Conservation (phyloP, 2,888 invertebrate genomes). For the Luperina nickerlii region DNA sequence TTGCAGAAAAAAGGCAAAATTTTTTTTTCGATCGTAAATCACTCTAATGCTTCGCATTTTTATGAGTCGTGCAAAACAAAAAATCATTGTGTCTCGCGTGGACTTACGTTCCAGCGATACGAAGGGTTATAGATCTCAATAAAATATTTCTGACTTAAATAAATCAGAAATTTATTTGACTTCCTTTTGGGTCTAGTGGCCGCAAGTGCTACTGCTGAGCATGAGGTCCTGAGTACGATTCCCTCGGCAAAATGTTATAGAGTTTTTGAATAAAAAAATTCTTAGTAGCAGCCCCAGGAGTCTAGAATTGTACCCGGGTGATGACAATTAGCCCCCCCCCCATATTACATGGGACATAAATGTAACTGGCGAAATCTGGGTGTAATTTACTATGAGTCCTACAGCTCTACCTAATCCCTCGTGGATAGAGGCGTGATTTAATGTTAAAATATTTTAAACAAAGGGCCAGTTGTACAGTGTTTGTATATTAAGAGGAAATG, state of each 20-base stretch:
- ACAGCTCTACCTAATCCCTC: not conserved
- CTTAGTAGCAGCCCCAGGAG: not conserved
- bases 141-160: no score
- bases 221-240: not conserved
- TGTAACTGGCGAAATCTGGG: no score
- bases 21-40: no score
- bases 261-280: not conserved
- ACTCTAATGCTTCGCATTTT: no score
- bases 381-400: no score
- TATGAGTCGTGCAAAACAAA: no score
- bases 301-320: not conserved
- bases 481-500: not conserved
- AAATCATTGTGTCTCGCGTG: no score
- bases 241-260: not conserved
- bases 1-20: no score
- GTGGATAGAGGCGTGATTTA: not conserved
- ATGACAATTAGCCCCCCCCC: not conserved
- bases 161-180: no score
- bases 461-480: not conserved
- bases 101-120: no score
- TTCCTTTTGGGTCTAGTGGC: not conserved
- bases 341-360: no score
- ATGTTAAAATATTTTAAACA: not conserved
- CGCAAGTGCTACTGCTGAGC: not conserved
- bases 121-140: no score